Evolutionary conservation across 2,113 vertebrate genomes (phyloP).

Genomic region (Bufo bufo): DNA sequence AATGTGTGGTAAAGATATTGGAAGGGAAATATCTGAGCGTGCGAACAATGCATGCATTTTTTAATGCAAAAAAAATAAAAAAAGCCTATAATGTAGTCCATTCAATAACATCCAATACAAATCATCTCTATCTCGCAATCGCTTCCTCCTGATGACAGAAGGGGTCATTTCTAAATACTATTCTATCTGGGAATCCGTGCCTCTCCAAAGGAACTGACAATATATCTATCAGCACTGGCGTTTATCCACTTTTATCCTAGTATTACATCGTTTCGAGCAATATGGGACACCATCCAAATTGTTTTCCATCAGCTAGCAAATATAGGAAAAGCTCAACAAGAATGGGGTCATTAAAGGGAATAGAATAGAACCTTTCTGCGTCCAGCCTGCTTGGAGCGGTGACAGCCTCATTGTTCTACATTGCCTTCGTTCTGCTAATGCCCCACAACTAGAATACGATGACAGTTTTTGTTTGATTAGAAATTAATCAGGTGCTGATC

Average conservation of each 20-base stretch:
- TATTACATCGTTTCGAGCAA: slow-evolving; percentile 13
- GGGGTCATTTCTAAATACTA: slow-evolving; percentile 20
- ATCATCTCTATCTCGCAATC: slow-evolving; percentile 12
- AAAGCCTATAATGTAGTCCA: background rate
- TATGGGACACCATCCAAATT: slow-evolving; percentile 44
- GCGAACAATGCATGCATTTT: background rate
- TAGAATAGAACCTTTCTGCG: slow-evolving; percentile 13
- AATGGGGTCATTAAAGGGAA: slow-evolving; percentile 32
- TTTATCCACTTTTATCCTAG: slow-evolving; percentile 36
- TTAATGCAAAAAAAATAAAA: background rate
- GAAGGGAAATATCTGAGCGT: background rate
- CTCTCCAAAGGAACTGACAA: slow-evolving; percentile 40
- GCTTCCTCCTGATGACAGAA: slow-evolving; percentile 51
- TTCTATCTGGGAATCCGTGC: slow-evolving; percentile 14
- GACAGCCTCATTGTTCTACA: slow-evolving; percentile 31
- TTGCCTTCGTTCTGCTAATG: slow-evolving; percentile 25
- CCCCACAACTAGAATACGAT: background rate
- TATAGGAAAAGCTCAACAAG: slow-evolving; percentile 43
- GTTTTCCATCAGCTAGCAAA: slow-evolving; percentile 51
- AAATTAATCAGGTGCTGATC: slow-evolving; percentile 1
- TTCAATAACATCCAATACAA: slow-evolving; percentile 20
- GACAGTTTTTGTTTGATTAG: slow-evolving; percentile 22
- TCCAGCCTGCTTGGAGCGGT: background rate
- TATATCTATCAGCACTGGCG: slow-evolving; percentile 46
- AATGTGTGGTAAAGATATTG: background rate